Percentiles rank a stretch among this genome's conserved stretches.
Conservation (phyloP, 2,888 invertebrate genomes). For the Napeogenes inachia region DNA sequence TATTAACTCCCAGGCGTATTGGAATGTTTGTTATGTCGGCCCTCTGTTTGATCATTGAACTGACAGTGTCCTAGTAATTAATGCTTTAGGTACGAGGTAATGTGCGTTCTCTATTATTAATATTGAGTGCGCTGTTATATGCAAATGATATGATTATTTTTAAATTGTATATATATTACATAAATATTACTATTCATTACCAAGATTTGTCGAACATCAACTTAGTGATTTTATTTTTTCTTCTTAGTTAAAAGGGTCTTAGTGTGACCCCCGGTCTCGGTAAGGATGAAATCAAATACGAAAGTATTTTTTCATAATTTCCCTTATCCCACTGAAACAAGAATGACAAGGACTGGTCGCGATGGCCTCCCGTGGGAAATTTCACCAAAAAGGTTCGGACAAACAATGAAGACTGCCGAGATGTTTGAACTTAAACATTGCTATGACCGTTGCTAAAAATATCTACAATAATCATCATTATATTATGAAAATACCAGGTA, state of each 20-base stretch:
- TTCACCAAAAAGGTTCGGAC: constrained; percentile 65
- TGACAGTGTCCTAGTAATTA: constrained; percentile 46
- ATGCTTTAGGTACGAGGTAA: constrained; percentile 16
- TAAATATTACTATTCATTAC: too few species aligned
- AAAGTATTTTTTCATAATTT: constrained; percentile 17
- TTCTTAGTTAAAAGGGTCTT: background rate
- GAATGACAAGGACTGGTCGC: constrained; percentile 53
- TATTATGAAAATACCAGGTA: background rate
- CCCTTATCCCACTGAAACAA: constrained; percentile 49
- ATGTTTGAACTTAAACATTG: constrained; percentile 44
- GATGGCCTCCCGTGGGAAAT: constrained; percentile 60
- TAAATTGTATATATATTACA: background rate
- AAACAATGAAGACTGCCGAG: constrained; percentile 53
- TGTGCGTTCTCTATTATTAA: constrained; percentile 15
- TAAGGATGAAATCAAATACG: constrained; percentile 34
- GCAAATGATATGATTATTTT: background rate
- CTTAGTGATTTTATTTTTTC: background rate
- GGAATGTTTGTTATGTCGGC: constrained; percentile 44
- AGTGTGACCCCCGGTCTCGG: constrained; percentile 4
- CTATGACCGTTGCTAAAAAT: background rate
- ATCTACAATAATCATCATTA: background rate
- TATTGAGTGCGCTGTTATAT: background rate
- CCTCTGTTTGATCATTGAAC: constrained; percentile 55
- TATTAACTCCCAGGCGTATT: constrained; percentile 47
- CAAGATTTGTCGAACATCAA: too few species aligned